Evolutionary conservation across 2,888 invertebrate species (phyloP), one percentile per base, ranked within the genome.

Genomic region (Cremastinae sp.): DNA sequence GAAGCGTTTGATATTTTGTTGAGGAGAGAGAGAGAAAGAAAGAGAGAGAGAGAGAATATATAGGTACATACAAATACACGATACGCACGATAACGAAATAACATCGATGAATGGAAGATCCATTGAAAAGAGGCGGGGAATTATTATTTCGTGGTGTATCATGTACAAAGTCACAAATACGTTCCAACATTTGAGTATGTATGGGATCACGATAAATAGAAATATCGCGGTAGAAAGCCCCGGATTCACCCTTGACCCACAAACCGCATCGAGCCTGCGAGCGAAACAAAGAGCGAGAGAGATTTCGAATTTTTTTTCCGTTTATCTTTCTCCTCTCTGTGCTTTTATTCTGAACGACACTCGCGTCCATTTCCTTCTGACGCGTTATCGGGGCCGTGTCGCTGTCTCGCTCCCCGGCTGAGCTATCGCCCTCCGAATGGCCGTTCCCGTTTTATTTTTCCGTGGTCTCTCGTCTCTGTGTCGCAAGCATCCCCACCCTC

Each of bases 231-330:
- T 73, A 69, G 69, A 69, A 59, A 73, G 73, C 75, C 72, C 75
- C 72, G 39, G 58, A 79, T 75, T 80, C 85, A 86, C 85, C 85
- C 85, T 85, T 86, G 85, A 86, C 86, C 86, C 82, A 86, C 82
- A 86, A 82, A 86, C 43, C 62, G 74, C 75, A 74, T 78, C 74
- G 64, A 51, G 9, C 58, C 39, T 51, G 45, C 80, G 37, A 78
- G 81, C 82, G 81, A 81, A 81, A 81, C 14, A 41, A 39, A 43
- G 43, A 43, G 64, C 74, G 55, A 79, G 77, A 83, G 79, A 75
- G 76, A 80, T 81, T 83, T 82, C 81, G 81, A 82, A 81, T 82
- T 82, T 82, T 85, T 85, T 81, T 66, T 18, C 69, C 79, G 78
- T 61, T 66, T 59, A 53, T 68, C 58, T 41, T 35, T 78, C 78